Conservation (phyloP, 2,888 invertebrate species). For the Pollenia griseotomentosa region DNA sequence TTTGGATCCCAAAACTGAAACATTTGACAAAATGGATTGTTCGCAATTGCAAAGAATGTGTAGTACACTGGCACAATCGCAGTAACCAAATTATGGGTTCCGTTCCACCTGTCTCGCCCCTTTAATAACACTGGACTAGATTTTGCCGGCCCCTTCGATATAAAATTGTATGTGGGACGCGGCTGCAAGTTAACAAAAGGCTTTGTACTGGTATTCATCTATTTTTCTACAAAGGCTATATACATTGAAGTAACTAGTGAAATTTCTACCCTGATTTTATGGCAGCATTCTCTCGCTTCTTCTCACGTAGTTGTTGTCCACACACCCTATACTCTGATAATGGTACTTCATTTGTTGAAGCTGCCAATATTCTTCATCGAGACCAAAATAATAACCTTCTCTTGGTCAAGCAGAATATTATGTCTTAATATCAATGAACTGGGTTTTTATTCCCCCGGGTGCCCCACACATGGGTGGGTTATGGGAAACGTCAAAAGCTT, state of each 20-base stretch:
- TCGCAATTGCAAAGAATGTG: neutral
- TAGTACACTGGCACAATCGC: neutral
- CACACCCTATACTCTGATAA: neutral
- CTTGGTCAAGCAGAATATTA: neutral
- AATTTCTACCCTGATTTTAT: constrained; percentile 7
- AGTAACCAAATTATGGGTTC: constrained; percentile 19
- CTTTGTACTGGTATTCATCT: constrained; percentile 20
- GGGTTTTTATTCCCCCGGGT: constrained; percentile 45
- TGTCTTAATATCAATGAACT: neutral
- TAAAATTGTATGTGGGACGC: constrained; percentile 12
- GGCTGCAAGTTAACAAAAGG: constrained; percentile 11
- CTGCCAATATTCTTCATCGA: neutral
- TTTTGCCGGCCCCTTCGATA: constrained; percentile 5
- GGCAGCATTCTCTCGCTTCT: constrained; percentile 17
- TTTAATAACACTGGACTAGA: constrained; percentile 6
- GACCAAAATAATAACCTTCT: neutral
- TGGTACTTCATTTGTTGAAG: constrained; percentile 4
- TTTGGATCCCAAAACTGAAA: constrained; percentile 4
- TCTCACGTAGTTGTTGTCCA: neutral
- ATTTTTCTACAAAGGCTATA: constrained; percentile 37
- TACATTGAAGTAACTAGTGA: constrained; percentile 18
- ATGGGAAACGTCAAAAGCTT: constrained; percentile 29
- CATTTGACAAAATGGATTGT: neutral
- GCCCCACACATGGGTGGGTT: constrained; percentile 42
- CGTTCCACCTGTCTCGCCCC: neutral